Evolutionary conservation across 2,797 vertebrate species (phyloP).

Genomic region (Xenopus petersii): DNA sequence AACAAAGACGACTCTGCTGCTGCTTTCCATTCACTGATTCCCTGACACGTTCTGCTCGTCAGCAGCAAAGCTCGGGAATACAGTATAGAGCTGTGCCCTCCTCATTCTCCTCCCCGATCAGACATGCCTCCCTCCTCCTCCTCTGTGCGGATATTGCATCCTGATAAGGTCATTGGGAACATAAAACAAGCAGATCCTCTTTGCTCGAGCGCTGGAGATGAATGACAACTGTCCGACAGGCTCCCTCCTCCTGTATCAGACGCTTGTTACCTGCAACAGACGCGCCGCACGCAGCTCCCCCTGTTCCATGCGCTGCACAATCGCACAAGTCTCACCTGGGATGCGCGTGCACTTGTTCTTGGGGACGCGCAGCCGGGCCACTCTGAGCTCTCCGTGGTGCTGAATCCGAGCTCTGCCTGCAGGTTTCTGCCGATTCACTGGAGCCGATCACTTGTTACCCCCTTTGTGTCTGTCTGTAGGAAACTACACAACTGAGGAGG

Average conservation of each 20-base stretch:
- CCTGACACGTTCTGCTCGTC: conserved; percentile 15
- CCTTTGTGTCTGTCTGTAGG: no score
- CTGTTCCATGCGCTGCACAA: no score
- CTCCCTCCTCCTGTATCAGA: neutral
- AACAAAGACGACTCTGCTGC: neutral
- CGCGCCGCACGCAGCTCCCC: conserved; percentile 2
- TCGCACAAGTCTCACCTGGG: conserved; percentile 4
- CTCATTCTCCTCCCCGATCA: conserved; percentile 2
- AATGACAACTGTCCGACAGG: neutral
- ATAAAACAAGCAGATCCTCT: neutral
- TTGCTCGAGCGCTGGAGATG: neutral
- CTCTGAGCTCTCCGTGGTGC: conserved; percentile 34
- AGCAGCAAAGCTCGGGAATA: conserved; percentile 1
- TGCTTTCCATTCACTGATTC: conserved; percentile 19
- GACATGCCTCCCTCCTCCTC: conserved; percentile 8
- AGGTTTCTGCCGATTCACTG: no score
- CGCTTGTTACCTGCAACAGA: no score
- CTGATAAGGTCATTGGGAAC: conserved; percentile 40
- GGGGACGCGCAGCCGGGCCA: conserved; percentile 2
- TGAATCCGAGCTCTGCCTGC: conserved; percentile 1
- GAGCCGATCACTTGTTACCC: no score
- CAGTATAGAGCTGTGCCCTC: neutral
- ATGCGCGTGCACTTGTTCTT: conserved; percentile 12
- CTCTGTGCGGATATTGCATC: conserved; percentile 11
- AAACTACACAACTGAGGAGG: no score